Percentiles rank a stretch among this genome's conserved stretches.
Evolutionary conservation across 2,113 vertebrate species (phyloP).

Genomic region (Addax nasomaculatus): DNA sequence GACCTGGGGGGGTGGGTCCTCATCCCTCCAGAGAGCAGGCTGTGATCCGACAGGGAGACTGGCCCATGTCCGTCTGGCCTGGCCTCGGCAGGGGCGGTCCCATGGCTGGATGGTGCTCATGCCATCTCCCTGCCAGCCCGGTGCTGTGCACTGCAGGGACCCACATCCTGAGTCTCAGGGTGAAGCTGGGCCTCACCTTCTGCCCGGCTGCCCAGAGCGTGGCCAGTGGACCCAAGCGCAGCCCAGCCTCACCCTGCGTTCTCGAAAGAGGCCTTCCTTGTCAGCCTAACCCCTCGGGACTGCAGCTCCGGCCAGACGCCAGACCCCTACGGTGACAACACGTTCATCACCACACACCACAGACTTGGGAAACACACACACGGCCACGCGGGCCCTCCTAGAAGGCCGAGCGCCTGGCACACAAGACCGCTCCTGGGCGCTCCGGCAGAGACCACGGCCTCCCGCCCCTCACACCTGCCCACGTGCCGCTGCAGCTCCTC

Average conservation of each 20-base stretch:
- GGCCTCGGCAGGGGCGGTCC: background rate
- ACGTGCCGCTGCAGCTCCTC: rapidly evolving
- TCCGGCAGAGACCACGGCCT: background rate
- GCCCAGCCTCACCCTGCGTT: background rate
- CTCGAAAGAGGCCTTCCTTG: rapidly evolving
- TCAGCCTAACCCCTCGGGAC: background rate
- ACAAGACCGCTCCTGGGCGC: rapidly evolving
- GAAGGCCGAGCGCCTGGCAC: background rate
- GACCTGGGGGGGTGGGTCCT: background rate
- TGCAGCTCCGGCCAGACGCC: background rate
- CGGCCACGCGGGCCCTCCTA: rapidly evolving
- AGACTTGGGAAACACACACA: background rate
- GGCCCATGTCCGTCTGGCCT: background rate
- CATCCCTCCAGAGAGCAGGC: background rate
- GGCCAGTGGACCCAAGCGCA: too few relatives aligned
- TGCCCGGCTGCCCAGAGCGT: background rate
- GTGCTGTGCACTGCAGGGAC: background rate
- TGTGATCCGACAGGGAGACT: background rate
- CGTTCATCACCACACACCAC: background rate
- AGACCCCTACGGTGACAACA: background rate
- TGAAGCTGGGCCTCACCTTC: background rate
- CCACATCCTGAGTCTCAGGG: background rate
- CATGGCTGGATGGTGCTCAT: background rate
- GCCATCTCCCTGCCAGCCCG: background rate
- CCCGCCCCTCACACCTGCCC: background rate